Evolutionary conservation across 2,113 vertebrate species (phyloP).

Genomic region (Brachypteracias leptosomus): DNA sequence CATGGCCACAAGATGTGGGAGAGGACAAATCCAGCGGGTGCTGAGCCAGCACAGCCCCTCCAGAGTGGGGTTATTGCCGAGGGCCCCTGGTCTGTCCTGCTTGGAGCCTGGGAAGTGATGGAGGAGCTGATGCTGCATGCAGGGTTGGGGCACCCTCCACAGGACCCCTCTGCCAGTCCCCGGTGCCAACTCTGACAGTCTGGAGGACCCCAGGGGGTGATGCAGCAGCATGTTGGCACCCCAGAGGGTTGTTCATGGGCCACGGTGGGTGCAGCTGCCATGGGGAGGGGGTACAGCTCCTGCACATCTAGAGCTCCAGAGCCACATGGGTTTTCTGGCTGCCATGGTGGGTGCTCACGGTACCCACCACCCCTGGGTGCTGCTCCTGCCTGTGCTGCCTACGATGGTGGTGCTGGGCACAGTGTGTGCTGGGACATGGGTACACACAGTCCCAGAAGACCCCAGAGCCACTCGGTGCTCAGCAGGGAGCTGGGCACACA

Average conservation of each 20-base stretch:
- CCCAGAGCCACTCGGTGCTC: neutral
- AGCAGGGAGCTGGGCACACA: fast-evolving
- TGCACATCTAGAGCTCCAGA: neutral
- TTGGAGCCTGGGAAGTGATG: neutral
- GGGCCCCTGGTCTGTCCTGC: neutral
- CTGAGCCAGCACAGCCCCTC: neutral
- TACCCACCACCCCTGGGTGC: neutral
- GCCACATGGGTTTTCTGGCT: fast-evolving
- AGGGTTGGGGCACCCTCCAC: neutral
- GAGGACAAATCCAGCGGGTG: fast-evolving
- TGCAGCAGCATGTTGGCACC: too few species aligned
- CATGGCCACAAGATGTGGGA: fast-evolving
- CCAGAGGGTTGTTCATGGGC: neutral
- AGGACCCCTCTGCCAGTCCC: neutral
- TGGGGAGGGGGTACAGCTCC: neutral
- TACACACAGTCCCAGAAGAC: neutral
- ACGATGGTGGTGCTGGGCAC: neutral
- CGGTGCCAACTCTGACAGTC: fast-evolving
- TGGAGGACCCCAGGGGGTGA: neutral
- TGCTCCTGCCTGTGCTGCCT: neutral
- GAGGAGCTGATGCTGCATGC: neutral
- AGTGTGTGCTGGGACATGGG: fast-evolving
- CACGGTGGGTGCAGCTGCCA: neutral
- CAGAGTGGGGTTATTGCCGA: fast-evolving
- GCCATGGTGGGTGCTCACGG: fast-evolving